A percentile compares a stretch with the other conserved stretches of the same genome.
Conservation (phyloP, 2,113 vertebrate genomes). For the Ciconia maguari region DNA sequence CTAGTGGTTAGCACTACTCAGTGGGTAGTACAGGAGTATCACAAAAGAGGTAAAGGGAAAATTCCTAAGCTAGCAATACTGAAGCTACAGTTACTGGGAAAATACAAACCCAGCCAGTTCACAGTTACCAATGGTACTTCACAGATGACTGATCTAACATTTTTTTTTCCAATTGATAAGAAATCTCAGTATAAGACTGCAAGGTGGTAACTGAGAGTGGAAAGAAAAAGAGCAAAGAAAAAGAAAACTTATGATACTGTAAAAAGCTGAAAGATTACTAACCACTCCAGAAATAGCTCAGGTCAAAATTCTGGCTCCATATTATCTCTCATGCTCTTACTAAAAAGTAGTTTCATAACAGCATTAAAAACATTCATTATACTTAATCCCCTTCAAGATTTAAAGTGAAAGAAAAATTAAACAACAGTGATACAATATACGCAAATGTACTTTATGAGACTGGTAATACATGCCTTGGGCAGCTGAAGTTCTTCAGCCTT, state of each 20-base stretch:
- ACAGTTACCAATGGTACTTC: not conserved
- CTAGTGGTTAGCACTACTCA: not conserved
- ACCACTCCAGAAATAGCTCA: not conserved
- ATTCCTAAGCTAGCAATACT: not conserved
- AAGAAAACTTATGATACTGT: not conserved
- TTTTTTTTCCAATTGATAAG: not conserved
- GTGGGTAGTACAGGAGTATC: not conserved
- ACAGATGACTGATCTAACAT: not conserved
- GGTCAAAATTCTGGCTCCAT: not conserved
- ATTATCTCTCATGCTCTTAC: not conserved
- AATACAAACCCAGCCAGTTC: not conserved
- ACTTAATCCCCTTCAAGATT: not conserved
- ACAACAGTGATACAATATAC: not conserved
- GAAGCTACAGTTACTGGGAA: not conserved
- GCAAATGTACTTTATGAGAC: not conserved
- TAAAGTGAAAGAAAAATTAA: slow-evolving; percentile 28
- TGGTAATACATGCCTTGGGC: not conserved
- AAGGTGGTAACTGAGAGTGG: not conserved
- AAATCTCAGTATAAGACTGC: not conserved
- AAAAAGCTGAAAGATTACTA: not conserved
- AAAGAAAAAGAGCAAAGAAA: not conserved
- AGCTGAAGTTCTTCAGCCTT: not conserved
- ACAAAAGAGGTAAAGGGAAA: not conserved
- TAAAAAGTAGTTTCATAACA: not conserved
- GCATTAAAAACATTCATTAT: not conserved